Evolutionary conservation across 1,140 invertebrate genomes (phyloP).

Genomic region (Musca vetustissima): DNA sequence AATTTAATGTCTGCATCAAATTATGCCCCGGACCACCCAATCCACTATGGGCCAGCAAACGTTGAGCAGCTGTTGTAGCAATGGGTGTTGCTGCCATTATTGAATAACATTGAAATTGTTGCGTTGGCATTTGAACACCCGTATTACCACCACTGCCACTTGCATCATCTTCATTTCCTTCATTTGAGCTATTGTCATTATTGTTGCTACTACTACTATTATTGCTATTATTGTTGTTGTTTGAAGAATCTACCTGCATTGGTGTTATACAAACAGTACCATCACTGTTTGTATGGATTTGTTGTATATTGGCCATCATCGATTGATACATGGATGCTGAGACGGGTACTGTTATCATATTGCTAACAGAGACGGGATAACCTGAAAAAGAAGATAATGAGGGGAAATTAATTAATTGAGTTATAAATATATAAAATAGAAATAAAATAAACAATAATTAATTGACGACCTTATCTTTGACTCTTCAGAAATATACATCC

Average conservation of each 20-base stretch:
- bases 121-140: not conserved
- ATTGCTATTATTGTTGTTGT: constrained; percentile 26
- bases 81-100: constrained; percentile 27
- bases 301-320: constrained; percentile 89
- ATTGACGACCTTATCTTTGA: no score
- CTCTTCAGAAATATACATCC: no score
- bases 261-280: constrained; percentile 80
- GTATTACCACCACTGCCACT: constrained; percentile 1
- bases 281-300: constrained; percentile 72
- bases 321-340: constrained; percentile 95
- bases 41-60: not conserved
- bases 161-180: not conserved
- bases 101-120: constrained; percentile 30
- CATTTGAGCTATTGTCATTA: constrained; percentile 25
- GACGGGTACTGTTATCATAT: constrained; percentile 93
- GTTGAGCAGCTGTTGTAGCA: constrained; percentile 20
- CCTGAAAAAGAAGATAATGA: constrained; percentile 55
- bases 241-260: constrained; percentile 67
- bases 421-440: no score
- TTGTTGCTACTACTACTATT: constrained; percentile 29
- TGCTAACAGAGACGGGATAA: constrained; percentile 85
- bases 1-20: constrained; percentile 17
- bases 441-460: no score
- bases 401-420: no score
- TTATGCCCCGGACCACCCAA: constrained; percentile 23